These are phyloP conservation scores for Ladona fulva DNA, from an alignment of 1,140 invertebrate species.

Conservation along the genomic window DNA sequence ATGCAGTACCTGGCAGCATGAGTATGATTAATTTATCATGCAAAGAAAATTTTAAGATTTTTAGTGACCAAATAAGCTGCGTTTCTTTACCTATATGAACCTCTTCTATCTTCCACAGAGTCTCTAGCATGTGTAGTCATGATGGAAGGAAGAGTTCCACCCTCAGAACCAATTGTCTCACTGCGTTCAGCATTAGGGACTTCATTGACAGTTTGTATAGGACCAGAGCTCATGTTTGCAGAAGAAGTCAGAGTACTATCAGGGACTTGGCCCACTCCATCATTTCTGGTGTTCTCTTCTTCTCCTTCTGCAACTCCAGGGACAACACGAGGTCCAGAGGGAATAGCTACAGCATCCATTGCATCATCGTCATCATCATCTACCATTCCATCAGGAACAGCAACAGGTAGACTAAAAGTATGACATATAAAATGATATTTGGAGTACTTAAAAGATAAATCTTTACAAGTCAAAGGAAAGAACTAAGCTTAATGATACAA, in stretches of 20 bases:
- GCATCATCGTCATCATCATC: background rate
- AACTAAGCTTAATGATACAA: too few species aligned
- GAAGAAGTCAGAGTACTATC: conserved; percentile 32
- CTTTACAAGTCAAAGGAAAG: too few species aligned
- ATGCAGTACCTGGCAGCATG: too few species aligned
- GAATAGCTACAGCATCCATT: conserved; percentile 5
- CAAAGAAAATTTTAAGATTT: too few species aligned
- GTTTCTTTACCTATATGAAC: background rate
- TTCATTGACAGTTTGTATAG: background rate
- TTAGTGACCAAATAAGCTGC: too few species aligned
- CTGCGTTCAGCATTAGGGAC: conserved; percentile 24
- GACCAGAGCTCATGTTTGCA: conserved; percentile 28
- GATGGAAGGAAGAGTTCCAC: background rate
- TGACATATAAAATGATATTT: background rate
- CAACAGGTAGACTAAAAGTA: background rate
- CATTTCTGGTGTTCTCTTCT: conserved; percentile 17
- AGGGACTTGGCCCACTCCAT: conserved; percentile 22
- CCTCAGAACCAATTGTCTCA: conserved; percentile 30
- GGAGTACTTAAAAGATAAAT: too few species aligned
- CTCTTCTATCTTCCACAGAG: background rate
- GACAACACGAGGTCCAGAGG: conserved; percentile 30
- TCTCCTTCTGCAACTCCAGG: conserved; percentile 27
- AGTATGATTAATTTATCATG: too few species aligned
- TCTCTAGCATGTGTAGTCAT: background rate
- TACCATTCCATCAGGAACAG: background rate